Base-by-base conservation (phyloP, 2,113 vertebrate genomes). In the Pseudopipra pipra region DNA sequence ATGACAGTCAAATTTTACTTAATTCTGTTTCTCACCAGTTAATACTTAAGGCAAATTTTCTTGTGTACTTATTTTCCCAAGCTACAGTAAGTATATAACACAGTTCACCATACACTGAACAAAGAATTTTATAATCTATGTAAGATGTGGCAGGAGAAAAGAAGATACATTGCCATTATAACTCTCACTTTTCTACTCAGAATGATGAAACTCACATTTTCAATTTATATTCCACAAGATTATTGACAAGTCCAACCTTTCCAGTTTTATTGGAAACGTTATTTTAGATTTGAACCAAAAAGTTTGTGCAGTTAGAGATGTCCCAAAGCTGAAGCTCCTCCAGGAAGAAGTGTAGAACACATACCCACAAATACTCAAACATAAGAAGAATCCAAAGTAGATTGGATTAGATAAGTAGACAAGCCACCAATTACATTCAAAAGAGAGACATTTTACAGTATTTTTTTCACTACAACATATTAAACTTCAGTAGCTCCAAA, bases 11-110 rank as follows among this genome's bases (percentile, higher is more conserved):
- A 56, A 63, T 88, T 91, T 14, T n/a, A 6, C 43, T 71, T 62
- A 70, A 28, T 51, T 85, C 41, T 56, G 10, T 9, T 85, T 54
- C 51, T 89, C 55, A 79, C 2, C 65, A 75, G 18, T 7, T 80
- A 75, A 87, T n/a, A 41, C 19, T 84, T 95, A 89, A 96, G 95
- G 95, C 82, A 84, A 85, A 78, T 55, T 63, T 67, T 47, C 62
- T 5, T 47, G 23, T 90, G 21, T 4, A 44, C 8, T 74, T 74
- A 25, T 65, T 85, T 88, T 84, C 35, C 67, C 59, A 82, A 37
- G 23, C 37, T 87, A 39, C 74, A 68, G 23, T 82, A 87, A 83
- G 44, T 56, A 58, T 4, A 3, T 4, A 72, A 79, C 10, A 8
- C 30, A 43, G 25, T 18, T 79, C 4, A 2, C 37, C 92, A 68